These are phyloP conservation scores for Aplocera efformata DNA, from an alignment of 2,888 invertebrate species.

Conservation along the genomic window DNA sequence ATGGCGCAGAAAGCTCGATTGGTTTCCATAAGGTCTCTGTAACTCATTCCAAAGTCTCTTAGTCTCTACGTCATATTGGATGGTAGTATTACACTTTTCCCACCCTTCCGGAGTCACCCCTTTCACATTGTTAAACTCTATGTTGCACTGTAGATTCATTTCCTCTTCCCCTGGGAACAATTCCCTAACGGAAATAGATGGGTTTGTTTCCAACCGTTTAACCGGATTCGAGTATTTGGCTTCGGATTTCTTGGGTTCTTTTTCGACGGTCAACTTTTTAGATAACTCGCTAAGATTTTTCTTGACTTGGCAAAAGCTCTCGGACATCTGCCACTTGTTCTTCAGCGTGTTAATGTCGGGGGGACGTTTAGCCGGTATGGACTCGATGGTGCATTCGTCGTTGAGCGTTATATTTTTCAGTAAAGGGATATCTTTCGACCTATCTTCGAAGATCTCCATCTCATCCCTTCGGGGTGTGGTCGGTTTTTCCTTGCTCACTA, in stretches of 20 bases:
- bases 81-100: slow-evolving; percentile 89
- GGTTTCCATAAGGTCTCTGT: slow-evolving; percentile 92
- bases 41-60: slow-evolving; percentile 89
- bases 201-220: slow-evolving; percentile 86
- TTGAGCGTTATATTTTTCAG: slow-evolving; percentile 74
- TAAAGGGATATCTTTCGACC: slow-evolving; percentile 45
- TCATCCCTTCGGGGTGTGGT: slow-evolving; percentile 33
- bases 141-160: slow-evolving; percentile 86
- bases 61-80: slow-evolving; percentile 91
- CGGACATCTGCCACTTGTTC: slow-evolving; percentile 76
- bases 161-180: slow-evolving; percentile 92
- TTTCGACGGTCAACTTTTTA: slow-evolving; percentile 59
- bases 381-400: slow-evolving; percentile 81
- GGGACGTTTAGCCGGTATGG: slow-evolving; percentile 71
- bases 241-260: slow-evolving; percentile 67
- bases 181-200: slow-evolving; percentile 90
- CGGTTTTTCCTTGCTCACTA: slow-evolving; percentile 54
- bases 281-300: slow-evolving; percentile 73
- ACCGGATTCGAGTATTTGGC: slow-evolving; percentile 81
- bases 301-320: slow-evolving; percentile 74
- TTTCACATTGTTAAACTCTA: slow-evolving; percentile 86
- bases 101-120: slow-evolving; percentile 90
- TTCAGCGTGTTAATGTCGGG: slow-evolving; percentile 72
- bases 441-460: slow-evolving; percentile 49
- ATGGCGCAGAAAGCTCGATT: slow-evolving; percentile 91